Evolutionary conservation across 2,888 invertebrate species (phyloP).

Genomic region (Drosophila melanosoma): DNA sequence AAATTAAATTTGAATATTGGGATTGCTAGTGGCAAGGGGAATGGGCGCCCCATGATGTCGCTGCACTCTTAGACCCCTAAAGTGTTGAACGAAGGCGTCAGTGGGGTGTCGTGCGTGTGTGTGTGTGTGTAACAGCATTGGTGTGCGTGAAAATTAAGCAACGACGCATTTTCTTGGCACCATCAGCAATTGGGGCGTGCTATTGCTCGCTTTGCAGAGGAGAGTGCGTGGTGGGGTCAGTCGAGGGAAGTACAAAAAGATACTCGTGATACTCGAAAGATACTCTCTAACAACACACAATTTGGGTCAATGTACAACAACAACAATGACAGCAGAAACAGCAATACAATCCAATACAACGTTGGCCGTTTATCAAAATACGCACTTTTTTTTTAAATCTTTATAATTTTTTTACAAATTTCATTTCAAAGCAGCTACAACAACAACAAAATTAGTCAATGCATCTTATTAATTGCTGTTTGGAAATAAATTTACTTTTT

Average conservation of each 20-base stretch:
- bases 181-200: slow-evolving; percentile 73
- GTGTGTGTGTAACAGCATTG: slow-evolving; percentile 11
- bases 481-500: slow-evolving; percentile 37
- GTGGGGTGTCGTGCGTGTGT: slow-evolving; percentile 10
- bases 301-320: slow-evolving; percentile 55
- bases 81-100: slow-evolving; percentile 26
- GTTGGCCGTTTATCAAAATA: slow-evolving; percentile 6
- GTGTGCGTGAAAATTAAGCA: slow-evolving; percentile 68
- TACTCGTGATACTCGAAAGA: slow-evolving; percentile 14
- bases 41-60: slow-evolving; percentile 35
- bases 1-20: slow-evolving; percentile 72
- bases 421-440: slow-evolving; percentile 16
- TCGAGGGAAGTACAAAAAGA: slow-evolving; percentile 48
- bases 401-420: slow-evolving; percentile 55
- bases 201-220: slow-evolving; percentile 4
- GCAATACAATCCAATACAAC: background rate
- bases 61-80: slow-evolving; percentile 57
- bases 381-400: slow-evolving; percentile 32
- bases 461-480: slow-evolving; percentile 51
- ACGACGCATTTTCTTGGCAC: slow-evolving; percentile 79
- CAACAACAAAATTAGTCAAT: slow-evolving; percentile 25
- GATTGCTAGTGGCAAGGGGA: slow-evolving; percentile 9
- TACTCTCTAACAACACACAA: slow-evolving; percentile 23
- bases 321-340: slow-evolving; percentile 31
- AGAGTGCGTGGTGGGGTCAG: slow-evolving; percentile 44